phyloP scores from a whole-genome alignment of 2,797 vertebrate species.

The Aldrovandia affinis region DNA sequence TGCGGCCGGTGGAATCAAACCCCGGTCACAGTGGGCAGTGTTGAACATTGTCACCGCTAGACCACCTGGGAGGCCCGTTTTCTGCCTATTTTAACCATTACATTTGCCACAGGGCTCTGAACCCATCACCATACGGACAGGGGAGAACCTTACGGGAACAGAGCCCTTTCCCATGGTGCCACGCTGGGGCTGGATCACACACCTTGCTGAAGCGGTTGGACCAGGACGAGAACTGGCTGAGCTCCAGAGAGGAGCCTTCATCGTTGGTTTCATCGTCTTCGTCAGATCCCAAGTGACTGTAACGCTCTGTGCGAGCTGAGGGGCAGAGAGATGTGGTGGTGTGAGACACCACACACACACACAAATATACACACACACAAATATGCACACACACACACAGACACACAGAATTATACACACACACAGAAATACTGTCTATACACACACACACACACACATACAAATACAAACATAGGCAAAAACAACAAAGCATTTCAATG shows the following conservation, averaged over 20 bases:
- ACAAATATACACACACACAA: not conserved
- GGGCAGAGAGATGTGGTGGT: not conserved
- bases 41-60: too few species aligned
- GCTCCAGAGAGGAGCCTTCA: constrained; percentile 90
- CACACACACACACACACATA: not conserved
- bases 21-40: too few species aligned
- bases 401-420: not conserved
- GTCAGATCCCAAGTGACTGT: constrained; percentile 90
- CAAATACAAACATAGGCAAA: not conserved
- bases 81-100: too few species aligned
- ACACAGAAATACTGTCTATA: not conserved
- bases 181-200: too few species aligned
- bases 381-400: not conserved
- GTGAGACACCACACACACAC: not conserved
- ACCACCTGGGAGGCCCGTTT: too few species aligned
- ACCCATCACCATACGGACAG: too few species aligned
- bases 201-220: constrained; percentile 99
- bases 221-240: constrained; percentile 92
- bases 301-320: constrained; percentile 90
- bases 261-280: constrained; percentile 92
- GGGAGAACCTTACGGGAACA: too few species aligned
- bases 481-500: too few species aligned
- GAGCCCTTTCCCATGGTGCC: too few species aligned
- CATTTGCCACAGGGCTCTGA: too few species aligned
- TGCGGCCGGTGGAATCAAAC: too few species aligned